phyloP scores from a whole-genome alignment of 2,888 invertebrate genomes.

The Mesoligia furuncula region DNA sequence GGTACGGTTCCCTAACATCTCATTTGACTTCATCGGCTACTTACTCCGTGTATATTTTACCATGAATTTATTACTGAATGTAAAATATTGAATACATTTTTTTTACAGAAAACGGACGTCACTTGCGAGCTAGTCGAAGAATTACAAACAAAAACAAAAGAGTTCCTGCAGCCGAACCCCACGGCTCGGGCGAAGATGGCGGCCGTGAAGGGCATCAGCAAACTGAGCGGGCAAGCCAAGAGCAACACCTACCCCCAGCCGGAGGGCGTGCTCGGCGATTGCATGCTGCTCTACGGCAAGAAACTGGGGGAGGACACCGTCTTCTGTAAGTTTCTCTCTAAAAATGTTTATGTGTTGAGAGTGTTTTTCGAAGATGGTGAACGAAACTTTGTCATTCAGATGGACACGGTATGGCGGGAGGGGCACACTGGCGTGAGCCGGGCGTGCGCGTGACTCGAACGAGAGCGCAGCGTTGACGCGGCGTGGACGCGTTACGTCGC shows the following conservation, averaged over 20 bases:
- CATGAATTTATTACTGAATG: not conserved
- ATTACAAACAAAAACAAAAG: constrained; percentile 98
- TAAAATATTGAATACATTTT: not conserved
- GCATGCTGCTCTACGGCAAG: constrained; percentile 98
- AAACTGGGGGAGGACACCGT: constrained; percentile 98
- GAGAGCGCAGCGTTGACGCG: constrained; percentile 41
- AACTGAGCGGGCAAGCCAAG: constrained; percentile 98
- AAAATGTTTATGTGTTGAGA: constrained; percentile 19
- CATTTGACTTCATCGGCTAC: constrained; percentile 15
- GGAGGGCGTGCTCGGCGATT: constrained; percentile 98
- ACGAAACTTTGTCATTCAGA: constrained; percentile 53
- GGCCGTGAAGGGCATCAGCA: constrained; percentile 98
- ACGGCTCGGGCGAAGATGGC: constrained; percentile 98
- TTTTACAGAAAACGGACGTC: constrained; percentile 98
- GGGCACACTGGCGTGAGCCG: constrained; percentile 46
- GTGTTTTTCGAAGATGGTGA: constrained; percentile 53
- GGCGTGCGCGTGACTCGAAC: constrained; percentile 41
- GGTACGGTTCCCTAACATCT: not conserved
- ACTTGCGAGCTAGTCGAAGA: constrained; percentile 99
- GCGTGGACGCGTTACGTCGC: constrained; percentile 37
- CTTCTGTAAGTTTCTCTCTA: constrained; percentile 92
- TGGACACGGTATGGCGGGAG: constrained; percentile 61
- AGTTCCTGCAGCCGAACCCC: constrained; percentile 99
- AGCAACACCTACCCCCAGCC: constrained; percentile 99
- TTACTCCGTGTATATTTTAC: not conserved